A percentile compares a stretch with the other conserved stretches of the same genome.
phyloP scores from a whole-genome alignment of 2,888 invertebrate species.

The Iphiclides podalirius region DNA sequence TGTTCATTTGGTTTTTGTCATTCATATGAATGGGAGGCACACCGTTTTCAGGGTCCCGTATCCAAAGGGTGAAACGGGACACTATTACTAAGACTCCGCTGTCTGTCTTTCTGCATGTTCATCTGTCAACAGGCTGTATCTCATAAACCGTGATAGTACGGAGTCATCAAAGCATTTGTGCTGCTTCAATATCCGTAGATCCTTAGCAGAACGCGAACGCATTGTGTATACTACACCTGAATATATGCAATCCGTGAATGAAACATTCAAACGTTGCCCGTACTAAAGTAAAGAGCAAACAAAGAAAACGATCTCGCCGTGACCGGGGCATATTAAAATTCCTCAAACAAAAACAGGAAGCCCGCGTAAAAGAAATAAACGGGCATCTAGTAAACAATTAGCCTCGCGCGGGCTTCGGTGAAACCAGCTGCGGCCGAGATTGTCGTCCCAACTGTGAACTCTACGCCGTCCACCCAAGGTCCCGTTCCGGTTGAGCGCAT shows the following conservation, averaged over 20 bases:
- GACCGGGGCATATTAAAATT: conserved; percentile 21
- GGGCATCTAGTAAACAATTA: conserved; percentile 20
- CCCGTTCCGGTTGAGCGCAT: neutral
- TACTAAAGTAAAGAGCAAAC: neutral
- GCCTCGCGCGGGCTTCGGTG: conserved; percentile 18
- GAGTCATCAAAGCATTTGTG: too few relatives aligned
- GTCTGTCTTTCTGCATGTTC: too few relatives aligned
- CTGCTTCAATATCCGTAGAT: too few relatives aligned
- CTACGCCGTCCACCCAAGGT: neutral
- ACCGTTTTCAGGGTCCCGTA: too few relatives aligned
- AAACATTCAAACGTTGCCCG: neutral
- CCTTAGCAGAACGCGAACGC: too few relatives aligned
- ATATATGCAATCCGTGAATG: neutral
- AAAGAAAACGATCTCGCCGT: conserved; percentile 6
- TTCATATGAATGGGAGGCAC: too few relatives aligned
- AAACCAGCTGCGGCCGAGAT: neutral
- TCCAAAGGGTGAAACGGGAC: too few relatives aligned
- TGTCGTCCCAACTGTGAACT: conserved; percentile 5
- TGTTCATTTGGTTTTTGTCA: too few relatives aligned
- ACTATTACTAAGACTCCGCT: too few relatives aligned
- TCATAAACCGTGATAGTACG: too few relatives aligned
- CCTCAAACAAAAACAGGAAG: conserved; percentile 21
- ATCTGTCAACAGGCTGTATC: too few relatives aligned
- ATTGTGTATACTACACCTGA: too few relatives aligned
- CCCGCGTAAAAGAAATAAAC: conserved; percentile 20